Evolutionary conservation across 2,888 invertebrate genomes (phyloP), one percentile per base, ranked within the genome.

Genomic region (Netelia virgata): DNA sequence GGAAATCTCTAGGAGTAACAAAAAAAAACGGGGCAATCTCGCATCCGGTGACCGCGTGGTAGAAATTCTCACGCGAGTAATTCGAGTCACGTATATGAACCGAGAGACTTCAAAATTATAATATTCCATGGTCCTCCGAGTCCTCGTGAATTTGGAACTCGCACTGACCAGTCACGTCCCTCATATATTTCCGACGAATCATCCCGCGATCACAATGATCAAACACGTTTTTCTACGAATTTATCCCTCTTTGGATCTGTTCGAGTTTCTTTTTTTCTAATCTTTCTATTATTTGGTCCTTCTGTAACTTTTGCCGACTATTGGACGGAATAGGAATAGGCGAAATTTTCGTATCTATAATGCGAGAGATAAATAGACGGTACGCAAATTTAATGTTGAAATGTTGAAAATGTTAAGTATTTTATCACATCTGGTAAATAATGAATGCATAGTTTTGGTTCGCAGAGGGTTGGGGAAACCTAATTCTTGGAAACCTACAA

Each of bases 81-180:
- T 87, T 88, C 89, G 14, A 70, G 87, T 85, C 90, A 90, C 90
- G 90, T 90, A 79, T 66, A 57, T 69, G 72, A 74, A 80, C 41
- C 23, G 41, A 64, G 53, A 57, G 64, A 66, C 41, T 79, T 28
- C 57, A 74, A 75, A 75, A 75, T 79, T 79, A 83, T 80, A 53
- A 66, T 83, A 72, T 55, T 59, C 72, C 72, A 76, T 72, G 68
- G 53, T 41, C 63, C 36, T 36, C 36, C 36, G 36, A 36, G 36
- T 36, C 36, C 6, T 77, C 72, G 53, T 41, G 80, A 36, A 82
- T 82, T 77, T 66, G 63, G 73, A 80, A 76, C 73, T 68, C 18
- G 41, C 59, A 66, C 75, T 72, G 79, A 79, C 79, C 64, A 64
- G 61, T 64, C 18, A 41, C 43, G 59, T 63, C 14, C 63, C 18